These are phyloP conservation scores for Sipunculus nudus DNA, from an alignment of 2,888 invertebrate species.

Conservation along the genomic window DNA sequence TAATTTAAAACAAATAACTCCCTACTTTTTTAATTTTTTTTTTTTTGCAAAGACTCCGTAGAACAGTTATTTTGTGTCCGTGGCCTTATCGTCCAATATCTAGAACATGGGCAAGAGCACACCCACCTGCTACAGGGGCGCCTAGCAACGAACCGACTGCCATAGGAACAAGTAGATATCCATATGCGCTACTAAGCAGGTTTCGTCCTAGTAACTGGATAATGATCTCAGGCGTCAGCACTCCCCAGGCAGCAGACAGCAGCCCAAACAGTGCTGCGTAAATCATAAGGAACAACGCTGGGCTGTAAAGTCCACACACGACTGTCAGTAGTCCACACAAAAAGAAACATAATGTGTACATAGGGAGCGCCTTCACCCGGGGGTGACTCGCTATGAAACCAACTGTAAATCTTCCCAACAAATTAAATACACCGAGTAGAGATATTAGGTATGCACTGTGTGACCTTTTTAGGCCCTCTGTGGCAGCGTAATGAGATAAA, in stretches of 20 bases:
- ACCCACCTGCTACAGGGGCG: conserved; percentile 45
- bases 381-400: conserved; percentile 39
- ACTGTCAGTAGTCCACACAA: conserved; percentile 40
- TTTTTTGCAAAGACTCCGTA: too few species aligned
- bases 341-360: conserved; percentile 38
- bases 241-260: conserved; percentile 43
- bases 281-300: conserved; percentile 35
- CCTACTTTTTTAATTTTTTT: too few species aligned
- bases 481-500: conserved; percentile 41
- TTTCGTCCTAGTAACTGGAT: conserved; percentile 40
- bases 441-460: conserved; percentile 43
- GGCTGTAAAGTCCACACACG: conserved; percentile 28
- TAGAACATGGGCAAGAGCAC: too few species aligned
- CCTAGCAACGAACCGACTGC: conserved; percentile 46
- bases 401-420: conserved; percentile 43
- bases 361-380: conserved; percentile 25
- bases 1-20: too few species aligned
- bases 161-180: conserved; percentile 44
- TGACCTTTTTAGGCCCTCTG: conserved; percentile 34
- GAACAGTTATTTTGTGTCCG: too few species aligned
- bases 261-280: conserved; percentile 41
- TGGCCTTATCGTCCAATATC: too few species aligned
- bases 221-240: conserved; percentile 40
- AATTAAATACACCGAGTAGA: conserved; percentile 43
- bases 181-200: conserved; percentile 44